Evolutionary conservation across 2,888 invertebrate genomes (phyloP).

Genomic region (Fragum sueziense): DNA sequence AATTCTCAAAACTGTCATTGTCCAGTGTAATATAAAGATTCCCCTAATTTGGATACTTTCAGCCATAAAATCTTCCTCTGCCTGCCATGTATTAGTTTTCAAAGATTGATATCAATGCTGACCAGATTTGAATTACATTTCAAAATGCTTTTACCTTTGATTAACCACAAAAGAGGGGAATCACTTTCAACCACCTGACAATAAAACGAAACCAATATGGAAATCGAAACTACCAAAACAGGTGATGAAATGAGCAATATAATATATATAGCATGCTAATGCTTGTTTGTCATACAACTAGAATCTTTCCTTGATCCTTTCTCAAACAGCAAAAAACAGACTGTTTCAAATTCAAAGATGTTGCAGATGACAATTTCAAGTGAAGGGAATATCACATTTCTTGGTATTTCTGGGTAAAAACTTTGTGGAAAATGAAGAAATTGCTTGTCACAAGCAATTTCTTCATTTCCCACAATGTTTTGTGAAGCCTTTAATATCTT

Average conservation of each 20-base stretch:
- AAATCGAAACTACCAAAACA: constrained; percentile 3
- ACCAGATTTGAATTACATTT: neutral
- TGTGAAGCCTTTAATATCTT: no score
- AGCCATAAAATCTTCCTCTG: neutral
- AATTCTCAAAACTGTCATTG: no score
- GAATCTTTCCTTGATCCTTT: no score
- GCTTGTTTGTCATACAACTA: neutral
- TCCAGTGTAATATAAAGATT: no score
- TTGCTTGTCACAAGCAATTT: neutral
- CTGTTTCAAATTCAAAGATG: no score
- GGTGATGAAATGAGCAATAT: neutral
- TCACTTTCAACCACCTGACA: neutral
- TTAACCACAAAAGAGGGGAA: constrained; percentile 1
- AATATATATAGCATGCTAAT: neutral
- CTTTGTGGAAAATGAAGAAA: neutral
- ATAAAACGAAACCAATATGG: constrained; percentile 11
- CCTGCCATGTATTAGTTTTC: neutral
- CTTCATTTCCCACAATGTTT: neutral
- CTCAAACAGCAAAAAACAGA: no score
- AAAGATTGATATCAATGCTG: neutral
- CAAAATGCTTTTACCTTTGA: neutral
- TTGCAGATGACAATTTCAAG: no score
- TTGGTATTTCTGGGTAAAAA: neutral
- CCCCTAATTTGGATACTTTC: no score
- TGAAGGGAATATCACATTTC: no score